phyloP scores from a whole-genome alignment of 2,797 vertebrate genomes.

The Halcyon chelicuti region DNA sequence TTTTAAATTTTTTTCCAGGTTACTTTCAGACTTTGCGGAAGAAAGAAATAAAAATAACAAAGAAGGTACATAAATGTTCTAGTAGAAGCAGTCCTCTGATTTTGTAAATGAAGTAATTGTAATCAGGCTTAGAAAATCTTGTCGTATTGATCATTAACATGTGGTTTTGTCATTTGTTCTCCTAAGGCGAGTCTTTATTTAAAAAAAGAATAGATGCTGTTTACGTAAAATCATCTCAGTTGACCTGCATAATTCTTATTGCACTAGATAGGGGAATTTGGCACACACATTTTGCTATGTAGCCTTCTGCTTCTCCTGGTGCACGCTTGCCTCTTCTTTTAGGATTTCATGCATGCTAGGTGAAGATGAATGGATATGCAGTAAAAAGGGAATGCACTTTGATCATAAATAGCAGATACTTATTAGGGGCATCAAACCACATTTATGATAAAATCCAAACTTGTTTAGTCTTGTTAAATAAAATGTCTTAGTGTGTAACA shows the following conservation, averaged over 20 bases:
- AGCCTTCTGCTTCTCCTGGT: background rate
- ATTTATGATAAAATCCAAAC: conserved; percentile 60
- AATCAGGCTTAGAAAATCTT: background rate
- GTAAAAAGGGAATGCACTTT: background rate
- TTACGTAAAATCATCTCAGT: background rate
- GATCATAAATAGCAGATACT: conserved; percentile 28
- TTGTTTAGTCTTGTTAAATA: conserved; percentile 66
- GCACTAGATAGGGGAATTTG: background rate
- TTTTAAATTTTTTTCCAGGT: conserved; percentile 62
- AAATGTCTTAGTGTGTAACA: conserved; percentile 54
- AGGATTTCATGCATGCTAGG: background rate
- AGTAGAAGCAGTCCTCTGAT: background rate
- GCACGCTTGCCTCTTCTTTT: background rate
- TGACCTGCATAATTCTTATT: background rate
- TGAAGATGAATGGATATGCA: background rate
- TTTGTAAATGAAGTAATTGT: background rate
- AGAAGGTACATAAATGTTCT: conserved; percentile 73
- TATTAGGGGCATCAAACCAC: conserved; percentile 55
- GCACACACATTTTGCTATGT: background rate
- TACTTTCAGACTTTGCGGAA: conserved; percentile 71
- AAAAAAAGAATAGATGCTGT: background rate
- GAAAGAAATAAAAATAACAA: conserved; percentile 66
- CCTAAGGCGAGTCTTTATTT: background rate
- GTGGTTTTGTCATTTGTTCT: background rate
- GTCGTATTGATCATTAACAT: background rate